Conservation (phyloP, 2,113 vertebrate species). For the Pyrgilauda ruficollis region DNA sequence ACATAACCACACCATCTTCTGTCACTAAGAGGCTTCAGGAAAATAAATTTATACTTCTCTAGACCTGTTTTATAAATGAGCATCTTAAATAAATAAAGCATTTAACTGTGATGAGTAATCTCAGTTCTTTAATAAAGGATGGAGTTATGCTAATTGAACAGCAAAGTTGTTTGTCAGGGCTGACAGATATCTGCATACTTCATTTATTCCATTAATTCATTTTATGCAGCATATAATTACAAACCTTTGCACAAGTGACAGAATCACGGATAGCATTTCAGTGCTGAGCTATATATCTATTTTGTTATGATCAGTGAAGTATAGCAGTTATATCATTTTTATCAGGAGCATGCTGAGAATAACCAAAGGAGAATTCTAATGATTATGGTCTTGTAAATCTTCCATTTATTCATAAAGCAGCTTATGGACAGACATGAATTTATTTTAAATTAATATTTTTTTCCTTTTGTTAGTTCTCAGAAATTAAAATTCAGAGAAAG, state of each 20-base stretch:
- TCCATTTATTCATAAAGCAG: constrained; percentile 5
- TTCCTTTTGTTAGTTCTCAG: background rate
- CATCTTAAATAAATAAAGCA: constrained; percentile 68
- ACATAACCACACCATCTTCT: background rate
- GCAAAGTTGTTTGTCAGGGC: constrained; percentile 60
- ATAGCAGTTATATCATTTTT: constrained; percentile 1
- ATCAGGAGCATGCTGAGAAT: constrained; percentile 7
- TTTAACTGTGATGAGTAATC: constrained; percentile 55
- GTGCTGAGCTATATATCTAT: background rate
- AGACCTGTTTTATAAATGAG: constrained; percentile 44
- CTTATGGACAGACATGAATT: background rate
- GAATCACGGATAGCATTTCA: constrained; percentile 44
- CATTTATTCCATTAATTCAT: constrained; percentile 63
- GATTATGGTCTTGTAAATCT: constrained; percentile 4
- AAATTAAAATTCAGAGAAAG: background rate
- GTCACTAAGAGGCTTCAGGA: background rate
- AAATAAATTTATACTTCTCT: constrained; percentile 45
- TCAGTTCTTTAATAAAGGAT: constrained; percentile 63
- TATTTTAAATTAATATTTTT: background rate
- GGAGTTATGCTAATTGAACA: constrained; percentile 70
- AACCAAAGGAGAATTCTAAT: background rate
- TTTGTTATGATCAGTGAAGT: background rate
- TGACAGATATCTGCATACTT: constrained; percentile 58
- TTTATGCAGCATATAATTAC: constrained; percentile 59
- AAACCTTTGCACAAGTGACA: constrained; percentile 37